Conservation (phyloP, 2,888 invertebrate genomes). For the Choreutis nemorana region DNA sequence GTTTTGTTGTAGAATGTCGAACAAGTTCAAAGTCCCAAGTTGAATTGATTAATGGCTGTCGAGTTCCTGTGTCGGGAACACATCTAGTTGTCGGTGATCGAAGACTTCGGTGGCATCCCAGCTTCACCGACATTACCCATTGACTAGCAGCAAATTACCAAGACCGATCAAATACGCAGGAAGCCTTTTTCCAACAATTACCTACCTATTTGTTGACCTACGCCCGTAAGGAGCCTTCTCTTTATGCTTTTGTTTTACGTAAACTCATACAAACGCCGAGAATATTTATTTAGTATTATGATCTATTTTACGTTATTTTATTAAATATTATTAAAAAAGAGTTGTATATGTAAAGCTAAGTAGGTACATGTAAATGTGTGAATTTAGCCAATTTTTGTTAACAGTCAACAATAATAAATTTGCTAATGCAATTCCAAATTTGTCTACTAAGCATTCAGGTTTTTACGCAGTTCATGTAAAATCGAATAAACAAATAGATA, state of each 20-base stretch:
- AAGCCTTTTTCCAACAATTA: slow-evolving; percentile 1
- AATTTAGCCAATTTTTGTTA: no score
- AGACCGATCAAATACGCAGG: background rate
- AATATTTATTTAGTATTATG: no score
- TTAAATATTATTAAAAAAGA: no score
- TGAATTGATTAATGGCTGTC: slow-evolving; percentile 53
- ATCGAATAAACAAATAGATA: slow-evolving; percentile 5
- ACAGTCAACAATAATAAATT: no score
- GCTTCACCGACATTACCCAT: slow-evolving; percentile 41
- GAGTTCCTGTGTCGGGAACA: slow-evolving; percentile 51
- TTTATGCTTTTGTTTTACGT: slow-evolving; percentile 7
- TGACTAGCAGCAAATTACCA: no score
- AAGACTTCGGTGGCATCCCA: no score
- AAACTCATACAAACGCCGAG: slow-evolving; percentile 9
- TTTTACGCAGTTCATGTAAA: slow-evolving; percentile 7
- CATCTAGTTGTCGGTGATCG: slow-evolving; percentile 37
- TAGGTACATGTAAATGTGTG: no score
- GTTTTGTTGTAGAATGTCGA: slow-evolving; percentile 15
- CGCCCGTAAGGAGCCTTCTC: slow-evolving; percentile 5
- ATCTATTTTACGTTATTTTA: no score
- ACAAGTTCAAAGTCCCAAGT: slow-evolving; percentile 37
- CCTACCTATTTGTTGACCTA: slow-evolving; percentile 7
- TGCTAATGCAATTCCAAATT: no score
- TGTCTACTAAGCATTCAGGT: slow-evolving; percentile 5
- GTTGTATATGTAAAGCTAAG: no score